These are phyloP conservation scores for Dendrolimus houi DNA, from an alignment of 2,888 invertebrate genomes.

Conservation along the genomic window DNA sequence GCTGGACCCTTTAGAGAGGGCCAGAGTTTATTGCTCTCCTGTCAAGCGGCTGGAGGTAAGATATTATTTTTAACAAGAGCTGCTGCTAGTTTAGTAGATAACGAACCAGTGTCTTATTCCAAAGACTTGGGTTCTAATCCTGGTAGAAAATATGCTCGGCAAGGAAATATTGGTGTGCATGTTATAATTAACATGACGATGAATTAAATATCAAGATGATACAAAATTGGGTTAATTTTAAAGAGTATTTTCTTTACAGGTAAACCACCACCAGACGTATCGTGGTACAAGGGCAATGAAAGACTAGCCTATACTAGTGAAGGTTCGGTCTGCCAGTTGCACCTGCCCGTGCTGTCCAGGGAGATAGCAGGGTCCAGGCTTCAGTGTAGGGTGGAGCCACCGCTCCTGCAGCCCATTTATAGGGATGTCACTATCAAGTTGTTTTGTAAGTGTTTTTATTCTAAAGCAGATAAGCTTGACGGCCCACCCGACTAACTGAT, in stretches of 20 bases:
- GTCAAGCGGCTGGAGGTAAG: constrained; percentile 91
- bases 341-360: constrained; percentile 82
- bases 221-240: too few species aligned
- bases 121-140: too few species aligned
- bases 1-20: constrained; percentile 93
- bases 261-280: constrained; percentile 86
- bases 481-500: too few species aligned
- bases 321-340: constrained; percentile 85
- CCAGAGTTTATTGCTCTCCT: constrained; percentile 87
- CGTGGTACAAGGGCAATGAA: constrained; percentile 88
- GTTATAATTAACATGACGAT: too few species aligned
- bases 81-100: too few species aligned
- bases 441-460: constrained; percentile 63
- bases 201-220: too few species aligned
- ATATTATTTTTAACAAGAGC: not conserved
- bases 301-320: constrained; percentile 85
- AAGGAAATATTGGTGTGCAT: too few species aligned
- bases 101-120: too few species aligned
- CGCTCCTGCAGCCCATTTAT: constrained; percentile 80
- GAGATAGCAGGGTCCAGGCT: constrained; percentile 83
- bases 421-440: constrained; percentile 87
- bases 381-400: constrained; percentile 87
- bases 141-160: too few species aligned
- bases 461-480: too few species aligned
- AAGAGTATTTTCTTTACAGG: constrained; percentile 64